These are phyloP conservation scores for Cephalopterus ornatus DNA, from an alignment of 2,113 vertebrate genomes.

Conservation along the genomic window DNA sequence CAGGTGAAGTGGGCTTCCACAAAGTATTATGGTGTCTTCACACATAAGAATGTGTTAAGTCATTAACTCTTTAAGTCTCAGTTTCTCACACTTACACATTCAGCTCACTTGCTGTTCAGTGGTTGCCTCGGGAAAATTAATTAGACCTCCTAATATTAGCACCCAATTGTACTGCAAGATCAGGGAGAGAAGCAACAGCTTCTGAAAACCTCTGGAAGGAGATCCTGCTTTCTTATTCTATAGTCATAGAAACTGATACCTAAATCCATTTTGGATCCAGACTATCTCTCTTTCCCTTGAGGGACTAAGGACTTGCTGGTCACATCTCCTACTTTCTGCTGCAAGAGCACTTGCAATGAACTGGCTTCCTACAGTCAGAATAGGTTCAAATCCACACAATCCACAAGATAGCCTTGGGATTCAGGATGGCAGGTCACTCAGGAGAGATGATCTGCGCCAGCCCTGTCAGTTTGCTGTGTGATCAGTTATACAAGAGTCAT, in stretches of 20 bases:
- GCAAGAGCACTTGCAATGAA: not conserved
- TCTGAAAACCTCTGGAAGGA: not conserved
- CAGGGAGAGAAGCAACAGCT: not conserved
- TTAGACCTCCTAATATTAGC: not conserved
- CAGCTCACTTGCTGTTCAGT: not conserved
- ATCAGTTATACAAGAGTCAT: not conserved
- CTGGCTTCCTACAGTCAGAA: not conserved
- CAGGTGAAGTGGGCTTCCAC: not conserved
- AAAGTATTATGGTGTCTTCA: not conserved
- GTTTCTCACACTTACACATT: not conserved
- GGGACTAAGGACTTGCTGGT: not conserved
- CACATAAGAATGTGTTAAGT: not conserved
- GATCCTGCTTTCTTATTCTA: not conserved
- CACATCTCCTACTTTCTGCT: not conserved
- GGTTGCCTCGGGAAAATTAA: not conserved
- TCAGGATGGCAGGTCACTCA: not conserved
- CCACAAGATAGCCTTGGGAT: not conserved
- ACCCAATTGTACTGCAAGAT: fast-evolving
- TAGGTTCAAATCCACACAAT: not conserved
- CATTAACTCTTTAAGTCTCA: not conserved
- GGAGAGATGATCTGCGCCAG: not conserved
- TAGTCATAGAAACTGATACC: not conserved
- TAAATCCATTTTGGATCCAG: not conserved
- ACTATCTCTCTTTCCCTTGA: not conserved
- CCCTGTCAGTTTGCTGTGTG: too few relatives aligned